Base-by-base conservation (phyloP, 1,140 invertebrate species). In the Pseudomyrmex concolor region DNA sequence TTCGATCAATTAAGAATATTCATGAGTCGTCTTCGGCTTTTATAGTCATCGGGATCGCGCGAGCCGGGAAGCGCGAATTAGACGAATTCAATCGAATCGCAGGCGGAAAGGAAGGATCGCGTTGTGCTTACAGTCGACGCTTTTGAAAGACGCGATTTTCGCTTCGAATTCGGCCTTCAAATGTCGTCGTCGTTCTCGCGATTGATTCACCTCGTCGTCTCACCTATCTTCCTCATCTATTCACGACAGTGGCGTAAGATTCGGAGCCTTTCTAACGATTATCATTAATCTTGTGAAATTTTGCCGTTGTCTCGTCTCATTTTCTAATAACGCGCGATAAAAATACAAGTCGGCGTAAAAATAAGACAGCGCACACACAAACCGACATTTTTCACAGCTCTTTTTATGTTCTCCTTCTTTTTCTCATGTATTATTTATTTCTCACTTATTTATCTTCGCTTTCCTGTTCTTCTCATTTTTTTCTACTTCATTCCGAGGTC, bases 201-300 rank as follows among this genome's bases (percentile, higher is more conserved):
- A 25, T 86, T 87, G 84, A 87, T 80, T 87, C 73, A 74, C 74
- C 83, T 64, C 74, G 72, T 82, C 78, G 45, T 62, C 55, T 8
- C 22, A 48, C 22, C 70, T 34, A 48, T 70, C 66, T 77, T 45
- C 50, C 63, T 59, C 76, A 19, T 71, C 66, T 78, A 50, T 78
- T 57, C 76, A 15, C n/a, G 22, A 64, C 76, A 80, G 8, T 80
- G 76, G 66, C 76, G 66, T 80, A 80, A 64, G 22, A n/a, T 19
- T 78, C 45, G 55, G 63, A 2, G n/a, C 25, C 51, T 57, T 22
- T 22, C 9, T 48, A 50, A 17, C 19, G 2, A 13, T 10, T 7
- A 59, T 17, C 12, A 0, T 68, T 13, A n/a, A 67, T 66, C 12
- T 25, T 15, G 34, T 34, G 34, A 34, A 34, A 7, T 34, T 34